Evolutionary conservation across 2,888 invertebrate species (phyloP).

Genomic region (Galeopsomyia nigrocyanea): DNA sequence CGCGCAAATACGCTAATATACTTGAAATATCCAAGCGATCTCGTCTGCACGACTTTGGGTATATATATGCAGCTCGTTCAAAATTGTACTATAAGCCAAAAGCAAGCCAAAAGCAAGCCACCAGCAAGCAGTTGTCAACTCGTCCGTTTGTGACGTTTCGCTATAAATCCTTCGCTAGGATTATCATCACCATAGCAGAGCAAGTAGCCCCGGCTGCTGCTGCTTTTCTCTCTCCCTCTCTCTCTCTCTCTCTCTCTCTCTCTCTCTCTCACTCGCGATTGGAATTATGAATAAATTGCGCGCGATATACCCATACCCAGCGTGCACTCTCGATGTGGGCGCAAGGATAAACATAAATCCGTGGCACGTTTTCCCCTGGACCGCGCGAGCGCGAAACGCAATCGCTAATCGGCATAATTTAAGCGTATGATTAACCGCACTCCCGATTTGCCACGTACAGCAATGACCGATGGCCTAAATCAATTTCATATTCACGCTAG

Average conservation of each 20-base stretch:
- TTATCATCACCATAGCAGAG: conserved; percentile 25
- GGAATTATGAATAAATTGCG: conserved; percentile 46
- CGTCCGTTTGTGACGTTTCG: neutral
- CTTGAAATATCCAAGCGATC: too few species aligned
- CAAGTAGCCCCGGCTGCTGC: conserved; percentile 13
- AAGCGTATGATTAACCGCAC: conserved; percentile 58
- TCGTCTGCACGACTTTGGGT: too few species aligned
- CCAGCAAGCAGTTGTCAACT: too few species aligned
- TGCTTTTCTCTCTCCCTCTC: neutral
- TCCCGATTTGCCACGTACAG: conserved; percentile 37
- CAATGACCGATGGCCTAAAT: conserved; percentile 44
- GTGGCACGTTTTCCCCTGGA: conserved; percentile 51
- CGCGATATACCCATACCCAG: conserved; percentile 37
- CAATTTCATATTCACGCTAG: conserved; percentile 50
- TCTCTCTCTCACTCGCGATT: neutral
- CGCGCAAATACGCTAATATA: too few species aligned
- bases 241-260: too few species aligned
- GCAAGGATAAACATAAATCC: conserved; percentile 47
- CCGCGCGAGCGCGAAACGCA: conserved; percentile 47
- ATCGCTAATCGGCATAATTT: conserved; percentile 60
- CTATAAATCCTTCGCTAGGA: conserved; percentile 43
- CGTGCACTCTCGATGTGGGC: conserved; percentile 35
- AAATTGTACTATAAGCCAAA: too few species aligned
- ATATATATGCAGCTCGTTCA: too few species aligned
- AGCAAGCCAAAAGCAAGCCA: too few species aligned